Evolutionary conservation across 2,797 vertebrate genomes (phyloP).

Genomic region (Coregonus ussuriensis): DNA sequence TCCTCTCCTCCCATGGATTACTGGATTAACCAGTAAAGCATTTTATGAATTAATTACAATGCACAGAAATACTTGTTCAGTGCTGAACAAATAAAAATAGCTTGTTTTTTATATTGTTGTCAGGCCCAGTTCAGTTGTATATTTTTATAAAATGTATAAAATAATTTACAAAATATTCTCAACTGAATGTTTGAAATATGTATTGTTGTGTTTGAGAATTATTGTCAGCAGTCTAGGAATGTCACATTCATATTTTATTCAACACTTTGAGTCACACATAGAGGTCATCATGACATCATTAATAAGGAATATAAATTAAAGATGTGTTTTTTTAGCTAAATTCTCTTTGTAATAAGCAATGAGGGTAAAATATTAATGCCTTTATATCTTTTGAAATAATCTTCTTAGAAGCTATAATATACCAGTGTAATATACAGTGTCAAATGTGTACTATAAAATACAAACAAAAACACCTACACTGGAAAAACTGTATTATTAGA

Average conservation of each 20-base stretch:
- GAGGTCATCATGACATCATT: constrained; percentile 11
- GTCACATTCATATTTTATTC: constrained; percentile 19
- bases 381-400: background rate
- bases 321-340: background rate
- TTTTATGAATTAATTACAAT: constrained; percentile 51
- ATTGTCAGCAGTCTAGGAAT: background rate
- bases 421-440: background rate
- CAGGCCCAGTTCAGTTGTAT: constrained; percentile 18
- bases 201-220: constrained; percentile 1
- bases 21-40: constrained; percentile 53
- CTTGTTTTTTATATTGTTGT: constrained; percentile 20
- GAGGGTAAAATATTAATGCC: background rate
- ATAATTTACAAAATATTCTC: background rate
- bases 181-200: background rate
- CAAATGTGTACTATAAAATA: background rate
- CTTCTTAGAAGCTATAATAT: background rate
- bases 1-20: constrained; percentile 31
- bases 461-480: background rate
- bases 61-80: constrained; percentile 50
- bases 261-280: constrained; percentile 3
- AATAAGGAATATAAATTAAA: background rate
- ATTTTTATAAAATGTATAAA: constrained; percentile 10
- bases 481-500: background rate
- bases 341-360: background rate
- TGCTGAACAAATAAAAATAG: constrained; percentile 36